These are phyloP conservation scores for Cervus canadensis DNA, from an alignment of 2,113 vertebrate species.

Conservation along the genomic window DNA sequence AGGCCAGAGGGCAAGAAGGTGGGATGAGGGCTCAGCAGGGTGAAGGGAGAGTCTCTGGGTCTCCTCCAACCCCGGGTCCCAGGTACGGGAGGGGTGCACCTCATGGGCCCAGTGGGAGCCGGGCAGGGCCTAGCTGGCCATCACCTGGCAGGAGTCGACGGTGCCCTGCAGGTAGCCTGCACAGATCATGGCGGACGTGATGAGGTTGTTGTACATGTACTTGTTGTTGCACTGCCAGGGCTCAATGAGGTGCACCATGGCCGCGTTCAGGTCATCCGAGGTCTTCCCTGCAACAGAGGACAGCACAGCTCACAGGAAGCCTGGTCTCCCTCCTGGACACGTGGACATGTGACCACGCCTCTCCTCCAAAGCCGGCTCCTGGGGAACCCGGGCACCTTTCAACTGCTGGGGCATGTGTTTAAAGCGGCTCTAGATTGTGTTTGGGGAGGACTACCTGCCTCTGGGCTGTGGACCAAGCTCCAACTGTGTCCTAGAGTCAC, in stretches of 20 bases:
- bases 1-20: not conserved
- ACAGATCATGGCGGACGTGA: conserved; percentile 91
- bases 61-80: accelerated
- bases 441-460: not conserved
- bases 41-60: accelerated
- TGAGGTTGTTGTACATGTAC: conserved; percentile 74
- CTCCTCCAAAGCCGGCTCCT: not conserved
- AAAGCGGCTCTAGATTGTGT: not conserved
- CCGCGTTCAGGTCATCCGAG: conserved; percentile 82
- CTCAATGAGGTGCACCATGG: conserved; percentile 82
- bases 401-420: accelerated
- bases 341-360: accelerated
- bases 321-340: accelerated
- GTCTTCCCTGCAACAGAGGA: conserved; percentile 75
- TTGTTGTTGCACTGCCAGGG: conserved; percentile 77
- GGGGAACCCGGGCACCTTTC: not conserved
- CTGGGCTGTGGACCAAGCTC: not conserved
- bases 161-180: conserved; percentile 86
- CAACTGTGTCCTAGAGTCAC: accelerated
- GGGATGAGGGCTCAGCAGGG: not conserved
- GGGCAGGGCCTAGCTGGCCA: not conserved
- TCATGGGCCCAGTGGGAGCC: accelerated
- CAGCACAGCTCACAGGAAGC: accelerated
- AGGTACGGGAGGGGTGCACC: accelerated
- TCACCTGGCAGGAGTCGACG: conserved; percentile 92